Conservation (phyloP, 2,797 vertebrate genomes). For the Coregonus ussuriensis region DNA sequence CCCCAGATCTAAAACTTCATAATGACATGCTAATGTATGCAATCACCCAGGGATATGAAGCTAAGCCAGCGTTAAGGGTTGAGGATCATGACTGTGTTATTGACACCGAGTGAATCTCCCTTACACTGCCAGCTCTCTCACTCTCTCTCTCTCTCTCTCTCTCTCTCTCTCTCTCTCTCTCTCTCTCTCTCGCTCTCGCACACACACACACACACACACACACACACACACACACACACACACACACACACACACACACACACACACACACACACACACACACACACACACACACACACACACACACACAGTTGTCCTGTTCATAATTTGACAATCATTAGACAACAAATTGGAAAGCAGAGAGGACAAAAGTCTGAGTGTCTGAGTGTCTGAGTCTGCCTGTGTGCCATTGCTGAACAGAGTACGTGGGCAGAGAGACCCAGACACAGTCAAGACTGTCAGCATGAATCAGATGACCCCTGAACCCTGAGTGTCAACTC, state of each 20-base stretch:
- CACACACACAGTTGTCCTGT: too few relatives aligned
- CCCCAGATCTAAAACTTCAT: conserved; percentile 49
- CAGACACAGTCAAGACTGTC: not conserved
- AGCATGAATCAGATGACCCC: not conserved
- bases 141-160: not conserved
- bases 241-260: too few relatives aligned
- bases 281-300: too few relatives aligned
- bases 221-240: too few relatives aligned
- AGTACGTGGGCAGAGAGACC: not conserved
- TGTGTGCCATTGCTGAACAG: not conserved
- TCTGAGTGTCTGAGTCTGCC: not conserved
- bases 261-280: too few relatives aligned
- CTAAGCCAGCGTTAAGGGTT: conserved; percentile 39
- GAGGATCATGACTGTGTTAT: conserved; percentile 37
- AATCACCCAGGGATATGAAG: conserved; percentile 22
- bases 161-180: not conserved
- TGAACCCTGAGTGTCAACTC: not conserved
- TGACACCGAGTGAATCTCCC: conserved; percentile 45
- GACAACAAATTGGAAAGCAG: too few relatives aligned
- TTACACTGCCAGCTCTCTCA: conserved; percentile 29
- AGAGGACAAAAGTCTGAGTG: too few relatives aligned
- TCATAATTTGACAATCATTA: too few relatives aligned
- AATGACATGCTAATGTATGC: conserved; percentile 56
- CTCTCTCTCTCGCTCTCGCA: not conserved
- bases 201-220: too few relatives aligned